These are phyloP conservation scores for Kuschelorhynchus macadamiae DNA, from an alignment of 2,888 invertebrate genomes.

Conservation along the genomic window DNA sequence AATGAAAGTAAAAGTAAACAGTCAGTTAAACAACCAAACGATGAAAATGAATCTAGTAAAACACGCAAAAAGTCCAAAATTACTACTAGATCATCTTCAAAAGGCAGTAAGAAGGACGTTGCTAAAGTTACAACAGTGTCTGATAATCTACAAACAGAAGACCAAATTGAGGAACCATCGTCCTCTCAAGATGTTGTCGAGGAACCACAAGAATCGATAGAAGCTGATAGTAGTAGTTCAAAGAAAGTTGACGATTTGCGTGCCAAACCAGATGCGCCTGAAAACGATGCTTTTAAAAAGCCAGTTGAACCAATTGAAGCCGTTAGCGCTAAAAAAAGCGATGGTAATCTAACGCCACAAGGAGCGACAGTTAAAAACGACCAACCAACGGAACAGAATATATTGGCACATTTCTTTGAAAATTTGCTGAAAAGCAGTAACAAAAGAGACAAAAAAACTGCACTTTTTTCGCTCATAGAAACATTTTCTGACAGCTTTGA, in stretches of 20 bases:
- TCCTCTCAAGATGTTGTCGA: slow-evolving; percentile 26
- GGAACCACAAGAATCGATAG: background rate
- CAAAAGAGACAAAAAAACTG: slow-evolving; percentile 59
- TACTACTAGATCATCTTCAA: background rate
- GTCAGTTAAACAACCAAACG: too few relatives aligned
- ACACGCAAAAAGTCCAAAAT: too few relatives aligned
- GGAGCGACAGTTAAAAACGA: slow-evolving; percentile 24
- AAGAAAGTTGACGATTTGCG: background rate
- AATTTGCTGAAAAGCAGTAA: slow-evolving; percentile 59
- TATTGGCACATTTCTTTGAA: slow-evolving; percentile 60
- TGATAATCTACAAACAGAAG: background rate
- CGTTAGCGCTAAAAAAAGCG: slow-evolving; percentile 21
- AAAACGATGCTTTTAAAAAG: background rate
- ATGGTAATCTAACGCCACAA: slow-evolving; percentile 14
- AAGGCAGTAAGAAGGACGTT: background rate
- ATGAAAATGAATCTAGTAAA: too few relatives aligned
- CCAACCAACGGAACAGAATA: slow-evolving; percentile 56
- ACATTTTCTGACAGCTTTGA: slow-evolving; percentile 59
- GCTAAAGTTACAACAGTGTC: background rate
- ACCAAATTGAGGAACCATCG: slow-evolving; percentile 23
- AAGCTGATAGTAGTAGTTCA: slow-evolving; percentile 20
- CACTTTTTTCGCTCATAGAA: slow-evolving; percentile 58
- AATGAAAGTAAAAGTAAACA: slow-evolving; percentile 4
- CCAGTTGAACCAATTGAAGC: slow-evolving; percentile 12
- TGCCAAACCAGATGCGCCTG: too few relatives aligned